Base-by-base conservation (phyloP, 2,888 invertebrate genomes). In the Nephrotoma flavescens region DNA sequence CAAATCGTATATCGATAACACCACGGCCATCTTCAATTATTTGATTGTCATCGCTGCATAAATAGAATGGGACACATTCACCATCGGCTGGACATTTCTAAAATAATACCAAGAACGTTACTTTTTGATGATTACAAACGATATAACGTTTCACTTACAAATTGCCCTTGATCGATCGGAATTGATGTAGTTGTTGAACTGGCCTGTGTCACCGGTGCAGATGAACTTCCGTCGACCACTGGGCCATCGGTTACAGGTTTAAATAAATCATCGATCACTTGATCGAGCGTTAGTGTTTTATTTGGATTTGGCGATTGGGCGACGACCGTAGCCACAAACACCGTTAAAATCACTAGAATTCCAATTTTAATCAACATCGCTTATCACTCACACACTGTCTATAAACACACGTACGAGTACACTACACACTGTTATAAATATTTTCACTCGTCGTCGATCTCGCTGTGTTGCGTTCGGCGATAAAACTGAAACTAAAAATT, bases 21-120 rank as follows among this genome's bases (percentile, higher is more conserved):
- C 95, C 95, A 0, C 92, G 91, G 0, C 97, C 97, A 89, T 95
- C 95, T 0, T 93, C 94, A 87, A 95, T 94, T 12, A 97, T 93
- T 0, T 94, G 93, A 83, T 93, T 93, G 88, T 94, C 94, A 88
- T 94, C 94, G 71, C 93, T 92, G 89, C 97, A 97, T 11, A 95
- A 92, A 90, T 95, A 96, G 89, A 95, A 96, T 0, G 95, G 94
- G 0, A 97, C 96, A 89, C 97, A 97, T 86, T 94, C 94, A 42
- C 96, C 96, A 0, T 91, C 90, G 11, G 6, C 47, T 0, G 84
- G 42, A 15, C 84, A 84, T n/a, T 7, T n/a, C 84, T 84, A 84
- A 4, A 47, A 84, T 12, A 31, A 71, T 15, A 52, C 15, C 0
- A 4, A 31, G 31, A 2, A 3, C 31, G 31, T 31, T 2, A 31